phyloP scores from a whole-genome alignment of 2,113 vertebrate species.

The Anhinga anhinga region DNA sequence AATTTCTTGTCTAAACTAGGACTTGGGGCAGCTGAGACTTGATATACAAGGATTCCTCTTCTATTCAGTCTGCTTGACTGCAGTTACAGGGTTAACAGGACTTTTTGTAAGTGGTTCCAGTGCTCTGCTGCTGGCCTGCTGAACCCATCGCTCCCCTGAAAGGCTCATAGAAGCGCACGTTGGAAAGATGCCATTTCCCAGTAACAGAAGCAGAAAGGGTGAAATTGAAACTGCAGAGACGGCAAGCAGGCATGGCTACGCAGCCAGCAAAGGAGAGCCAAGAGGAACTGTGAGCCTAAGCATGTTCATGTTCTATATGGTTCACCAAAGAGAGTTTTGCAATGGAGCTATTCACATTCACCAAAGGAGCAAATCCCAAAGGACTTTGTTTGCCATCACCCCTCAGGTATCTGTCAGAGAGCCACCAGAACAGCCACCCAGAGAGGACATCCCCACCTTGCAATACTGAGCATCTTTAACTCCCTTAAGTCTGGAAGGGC shows the following conservation, averaged over 20 bases:
- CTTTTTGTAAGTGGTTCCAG: not conserved
- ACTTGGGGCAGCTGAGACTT: not conserved
- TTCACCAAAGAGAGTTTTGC: not conserved
- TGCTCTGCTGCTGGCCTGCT: not conserved
- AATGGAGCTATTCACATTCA: not conserved
- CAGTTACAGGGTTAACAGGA: not conserved
- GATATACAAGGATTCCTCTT: not conserved
- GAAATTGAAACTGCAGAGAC: not conserved
- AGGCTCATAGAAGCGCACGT: not conserved
- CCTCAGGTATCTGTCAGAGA: not conserved
- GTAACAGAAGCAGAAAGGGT: not conserved
- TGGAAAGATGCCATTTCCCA: not conserved
- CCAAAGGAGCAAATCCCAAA: not conserved
- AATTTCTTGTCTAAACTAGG: not conserved
- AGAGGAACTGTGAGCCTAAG: not conserved
- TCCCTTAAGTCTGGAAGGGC: not conserved
- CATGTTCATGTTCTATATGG: not conserved
- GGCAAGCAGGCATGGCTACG: rapidly evolving
- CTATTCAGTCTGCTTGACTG: not conserved
- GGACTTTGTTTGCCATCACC: not conserved
- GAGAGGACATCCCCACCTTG: not conserved
- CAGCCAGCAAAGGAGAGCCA: not conserved
- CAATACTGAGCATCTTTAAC: not conserved
- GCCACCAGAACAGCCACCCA: not conserved
- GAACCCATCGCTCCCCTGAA: not conserved